A percentile compares a stretch with the other conserved stretches of the same genome.
These are phyloP conservation scores for Scotopteryx bipunctaria DNA, from an alignment of 2,888 invertebrate genomes.

Conservation along the genomic window DNA sequence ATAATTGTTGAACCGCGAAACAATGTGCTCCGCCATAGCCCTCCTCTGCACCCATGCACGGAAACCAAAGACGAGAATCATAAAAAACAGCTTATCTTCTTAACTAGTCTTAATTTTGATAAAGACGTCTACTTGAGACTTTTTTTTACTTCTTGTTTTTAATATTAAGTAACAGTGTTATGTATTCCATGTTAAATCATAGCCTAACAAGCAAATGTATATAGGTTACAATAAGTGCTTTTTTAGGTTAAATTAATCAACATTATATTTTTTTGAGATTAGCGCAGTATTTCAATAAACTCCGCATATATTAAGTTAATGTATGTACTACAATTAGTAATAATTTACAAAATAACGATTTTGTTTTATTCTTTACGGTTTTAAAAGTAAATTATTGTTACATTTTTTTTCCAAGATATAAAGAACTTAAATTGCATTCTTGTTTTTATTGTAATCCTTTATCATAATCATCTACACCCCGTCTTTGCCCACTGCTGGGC, in stretches of 20 bases:
- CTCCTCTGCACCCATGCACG: constrained; percentile 30
- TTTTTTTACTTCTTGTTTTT: constrained; percentile 20
- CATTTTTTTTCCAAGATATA: constrained; percentile 70
- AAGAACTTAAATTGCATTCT: constrained; percentile 74
- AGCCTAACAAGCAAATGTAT: constrained; percentile 20
- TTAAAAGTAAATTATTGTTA: constrained; percentile 79
- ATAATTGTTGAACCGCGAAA: neutral
- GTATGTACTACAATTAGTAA: constrained; percentile 14
- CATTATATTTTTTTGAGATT: constrained; percentile 52
- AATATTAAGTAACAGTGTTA: constrained; percentile 11
- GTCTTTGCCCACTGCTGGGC: no score
- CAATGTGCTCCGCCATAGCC: constrained; percentile 28
- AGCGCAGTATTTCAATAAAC: constrained; percentile 48
- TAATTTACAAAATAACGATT: constrained; percentile 51
- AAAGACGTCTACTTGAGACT: constrained; percentile 23
- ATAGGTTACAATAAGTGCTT: constrained; percentile 14
- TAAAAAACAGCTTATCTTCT: constrained; percentile 34
- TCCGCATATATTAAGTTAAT: constrained; percentile 24
- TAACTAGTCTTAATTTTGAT: constrained; percentile 41
- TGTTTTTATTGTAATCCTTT: constrained; percentile 50
- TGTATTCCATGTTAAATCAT: constrained; percentile 14
- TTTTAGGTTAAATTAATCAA: constrained; percentile 19
- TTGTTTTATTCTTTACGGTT: constrained; percentile 64
- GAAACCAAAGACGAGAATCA: constrained; percentile 56
- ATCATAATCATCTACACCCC: constrained; percentile 9